A percentile compares a stretch with the other conserved stretches of the same genome.
phyloP scores from a whole-genome alignment of 2,888 invertebrate genomes.

The Harpalus rubripes region DNA sequence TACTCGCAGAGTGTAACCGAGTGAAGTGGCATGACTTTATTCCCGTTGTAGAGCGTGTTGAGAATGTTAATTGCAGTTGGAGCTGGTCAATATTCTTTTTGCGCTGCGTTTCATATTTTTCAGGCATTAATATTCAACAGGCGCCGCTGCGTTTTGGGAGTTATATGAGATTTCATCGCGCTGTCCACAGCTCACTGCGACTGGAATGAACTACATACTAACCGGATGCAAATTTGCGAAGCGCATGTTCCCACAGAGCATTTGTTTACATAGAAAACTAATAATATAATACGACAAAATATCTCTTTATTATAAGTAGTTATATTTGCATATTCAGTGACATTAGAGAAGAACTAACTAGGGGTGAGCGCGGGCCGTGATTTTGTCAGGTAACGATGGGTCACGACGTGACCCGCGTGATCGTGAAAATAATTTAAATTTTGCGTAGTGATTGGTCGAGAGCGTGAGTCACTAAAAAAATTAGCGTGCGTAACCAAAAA shows the following conservation, averaged over 20 bases:
- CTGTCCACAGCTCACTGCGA: slow-evolving; percentile 54
- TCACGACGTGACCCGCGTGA: too few relatives aligned
- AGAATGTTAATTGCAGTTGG: slow-evolving; percentile 64
- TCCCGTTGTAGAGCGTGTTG: slow-evolving; percentile 61
- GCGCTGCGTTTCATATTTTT: slow-evolving; percentile 65
- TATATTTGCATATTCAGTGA: too few relatives aligned
- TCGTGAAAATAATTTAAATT: too few relatives aligned
- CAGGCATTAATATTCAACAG: slow-evolving; percentile 65
- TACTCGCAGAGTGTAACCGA: too few relatives aligned
- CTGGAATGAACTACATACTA: slow-evolving; percentile 23
- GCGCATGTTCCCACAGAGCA: neutral
- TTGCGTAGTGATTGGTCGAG: too few relatives aligned
- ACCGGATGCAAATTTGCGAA: neutral
- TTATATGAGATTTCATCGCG: slow-evolving; percentile 64
- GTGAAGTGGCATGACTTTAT: slow-evolving; percentile 57
- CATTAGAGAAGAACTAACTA: too few relatives aligned
- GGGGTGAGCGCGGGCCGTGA: too few relatives aligned
- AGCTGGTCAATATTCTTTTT: slow-evolving; percentile 66
- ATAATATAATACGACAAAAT: neutral
- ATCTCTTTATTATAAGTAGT: neutral
- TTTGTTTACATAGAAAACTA: neutral
- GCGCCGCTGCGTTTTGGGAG: slow-evolving; percentile 65
- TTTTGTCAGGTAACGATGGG: too few relatives aligned
- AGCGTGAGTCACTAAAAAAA: too few relatives aligned
- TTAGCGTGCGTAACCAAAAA: too few relatives aligned